Evolutionary conservation across 2,113 vertebrate species (phyloP), one percentile per base, ranked within the genome.

Genomic region (Lipotes vexillifer): DNA sequence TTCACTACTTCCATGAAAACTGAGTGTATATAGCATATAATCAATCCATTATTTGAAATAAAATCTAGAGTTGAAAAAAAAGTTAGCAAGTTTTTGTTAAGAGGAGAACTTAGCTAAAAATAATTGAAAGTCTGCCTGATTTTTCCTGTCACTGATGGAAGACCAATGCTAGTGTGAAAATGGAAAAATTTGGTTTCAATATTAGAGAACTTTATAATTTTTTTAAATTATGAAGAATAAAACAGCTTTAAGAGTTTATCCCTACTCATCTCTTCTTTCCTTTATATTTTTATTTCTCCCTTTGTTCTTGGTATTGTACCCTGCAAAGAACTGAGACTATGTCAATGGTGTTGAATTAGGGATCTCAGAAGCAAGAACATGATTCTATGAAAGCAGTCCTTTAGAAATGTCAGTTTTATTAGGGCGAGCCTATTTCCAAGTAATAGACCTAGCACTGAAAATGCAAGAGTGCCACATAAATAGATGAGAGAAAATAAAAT

Each of bases 321-420:
- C 15, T 80, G 49, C 7, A 74, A 89, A 97, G 72, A 94, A 86
- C 1, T 55, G 78, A 92, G 38, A 38, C 27, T 92, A 57, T 87
- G 86, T 97, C 49, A 92, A 46, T 21, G 9, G 69, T 96, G 63
- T 90, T 97, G 93, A 97, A 97, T 97, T 97, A 97, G 65, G 52
- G 61, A 94, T 88, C 84, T 95, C 74, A 90, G 57, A 97, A 93
- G 33, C 38, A 75, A 57, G 33, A 93, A 38, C 95, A 94, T 93
- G 93, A 94, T 89, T 97, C 75, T 92, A 87, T 10, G 10, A 92
- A 96, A 97, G 86, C 83, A 91, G 74, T 57, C 90, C 63, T 93
- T 97, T 95, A 94, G 92, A 97, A 97, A 96, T 97, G 95, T 97
- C 97, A 96, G 89, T 93, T 97, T 97, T 96, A 97, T 97, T 97